Conservation (phyloP, 35 echinoderm and acorn worm species). For the Holothuria glaberrima region DNA sequence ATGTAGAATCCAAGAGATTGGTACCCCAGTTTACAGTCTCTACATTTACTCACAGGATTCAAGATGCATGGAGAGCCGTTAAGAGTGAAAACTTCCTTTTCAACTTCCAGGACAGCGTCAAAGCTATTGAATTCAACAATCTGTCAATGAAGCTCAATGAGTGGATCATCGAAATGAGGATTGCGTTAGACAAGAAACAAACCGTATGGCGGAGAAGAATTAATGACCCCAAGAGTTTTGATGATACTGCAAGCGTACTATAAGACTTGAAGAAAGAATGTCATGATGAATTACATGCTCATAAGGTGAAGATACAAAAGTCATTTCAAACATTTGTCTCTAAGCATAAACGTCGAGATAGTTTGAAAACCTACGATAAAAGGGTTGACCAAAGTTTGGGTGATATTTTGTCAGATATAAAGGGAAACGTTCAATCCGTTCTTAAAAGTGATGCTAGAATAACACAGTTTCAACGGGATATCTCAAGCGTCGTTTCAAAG, state of each 20-base stretch:
- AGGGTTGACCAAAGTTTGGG: not conserved
- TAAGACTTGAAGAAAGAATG: conserved; percentile 4
- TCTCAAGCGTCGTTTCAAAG: not conserved
- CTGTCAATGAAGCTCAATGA: not conserved
- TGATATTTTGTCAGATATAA: not conserved
- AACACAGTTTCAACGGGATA: conserved; percentile 3
- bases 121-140: not conserved
- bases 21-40: not conserved
- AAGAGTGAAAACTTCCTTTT: not conserved
- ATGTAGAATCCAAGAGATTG: not conserved
- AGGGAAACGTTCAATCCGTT: not conserved
- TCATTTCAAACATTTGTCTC: not conserved
- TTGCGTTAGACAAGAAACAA: not conserved
- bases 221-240: no score
- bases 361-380: not conserved
- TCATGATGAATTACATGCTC: not conserved
- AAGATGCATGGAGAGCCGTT: conserved; percentile 15
- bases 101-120: no score
- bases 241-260: not conserved
- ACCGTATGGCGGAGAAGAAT: not conserved
- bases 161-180: conserved; percentile 8
- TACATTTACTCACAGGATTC: conserved; percentile 20
- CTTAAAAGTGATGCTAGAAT: not conserved
- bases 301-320: not conserved
- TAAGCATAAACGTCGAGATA: not conserved